Base-by-base conservation (phyloP, 2,797 vertebrate genomes). In the Sylvilagus floridanus region DNA sequence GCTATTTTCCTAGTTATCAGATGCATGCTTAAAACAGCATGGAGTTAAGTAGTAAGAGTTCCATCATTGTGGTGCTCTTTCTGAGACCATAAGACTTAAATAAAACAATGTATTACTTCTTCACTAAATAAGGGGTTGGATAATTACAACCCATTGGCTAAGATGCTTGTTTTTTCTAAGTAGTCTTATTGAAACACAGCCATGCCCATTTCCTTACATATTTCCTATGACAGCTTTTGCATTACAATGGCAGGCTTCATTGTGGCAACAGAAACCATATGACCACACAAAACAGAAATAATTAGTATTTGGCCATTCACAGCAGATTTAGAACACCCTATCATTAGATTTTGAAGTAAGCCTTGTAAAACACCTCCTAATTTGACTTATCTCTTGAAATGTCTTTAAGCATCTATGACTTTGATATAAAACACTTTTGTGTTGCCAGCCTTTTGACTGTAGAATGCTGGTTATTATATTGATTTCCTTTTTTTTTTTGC, bases 391-490 rank as follows among this genome's bases (percentile, higher is more conserved):
- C 19, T 37, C 16, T 65, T 65, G 22, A 75, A 50, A 88, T 85
- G 89, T 82, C 60, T 37, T 71, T 60, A 81, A 63, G 8, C 10
- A 65, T 83, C 60, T 77, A 24, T 78, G 17, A 72, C 72, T 95
- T 95, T 66, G 63, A 77, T 16, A 42, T 5, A 54, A 32, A 84
- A 57, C 32, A 87, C 35, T 77, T 82, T 81, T 82, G 10, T 35
- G 12, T 71, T 54, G 8, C 42, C 63, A 77, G 13, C 28, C 22
- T 12, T 82, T 17, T 75, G 21, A 8, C n/a, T 28, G 13, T 62
- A 88, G 91, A 52, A 91, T 68, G 4, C 32, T 88, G 30, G 17
- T 63, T 84, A 78, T 60, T 72, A 68, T 84, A 90, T 60, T 84
- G n/a, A 84, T 72, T 19, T 47, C 42, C 42, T 47, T 47, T 47